Base-by-base conservation (phyloP, 2,113 vertebrate species). In the Addax nasomaculatus region DNA sequence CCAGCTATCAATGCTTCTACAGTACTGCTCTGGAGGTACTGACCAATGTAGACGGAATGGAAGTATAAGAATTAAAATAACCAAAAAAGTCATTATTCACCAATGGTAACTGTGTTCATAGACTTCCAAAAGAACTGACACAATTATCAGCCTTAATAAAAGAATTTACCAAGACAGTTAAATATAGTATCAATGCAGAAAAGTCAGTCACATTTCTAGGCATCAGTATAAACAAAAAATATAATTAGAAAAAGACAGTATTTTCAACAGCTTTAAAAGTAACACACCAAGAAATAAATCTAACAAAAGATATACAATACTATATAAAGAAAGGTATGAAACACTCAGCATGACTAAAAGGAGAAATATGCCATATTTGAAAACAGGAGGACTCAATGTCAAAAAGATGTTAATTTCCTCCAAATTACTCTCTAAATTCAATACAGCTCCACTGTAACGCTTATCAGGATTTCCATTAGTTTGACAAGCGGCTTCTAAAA, bases 401-500 rank as follows among this genome's bases (percentile, higher is more conserved):
- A 92, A 67, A 88, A 92, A 86, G 45, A 96, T 57, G 67, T 57
- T 78, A 86, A 30, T 53, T 78, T 84, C 21, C 5, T 8, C 78
- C 33, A 84, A 85, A 43, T 92, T 90, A 45, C 84, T 43, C 64
- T 92, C 67, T 55, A 85, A 64, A 85, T 81, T 85, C 70, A 79
- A 81, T 39, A 91, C 6, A 47, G 73, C 94, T 84, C 49, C 49
- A 92, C n/a, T 84, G 29, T 43, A 85, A 83, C 27, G 58, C 12
- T 95, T 79, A 51, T 15, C 7, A 95, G 14, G 30, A 81, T 6
- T 76, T 62, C 62, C 39, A 57, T 29, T 29, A 39, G 67, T 79
- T 95, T 90, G 60, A 45, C 10, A 92, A 92, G 47, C 29, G 84
- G 62, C 78, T 80, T 60, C 84, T 94, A 79, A 92, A 96, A 89